Percentiles rank a stretch among this genome's conserved stretches.
These are phyloP conservation scores for Castor canadensis DNA, from an alignment of 2,113 vertebrate species.

Conservation along the genomic window DNA sequence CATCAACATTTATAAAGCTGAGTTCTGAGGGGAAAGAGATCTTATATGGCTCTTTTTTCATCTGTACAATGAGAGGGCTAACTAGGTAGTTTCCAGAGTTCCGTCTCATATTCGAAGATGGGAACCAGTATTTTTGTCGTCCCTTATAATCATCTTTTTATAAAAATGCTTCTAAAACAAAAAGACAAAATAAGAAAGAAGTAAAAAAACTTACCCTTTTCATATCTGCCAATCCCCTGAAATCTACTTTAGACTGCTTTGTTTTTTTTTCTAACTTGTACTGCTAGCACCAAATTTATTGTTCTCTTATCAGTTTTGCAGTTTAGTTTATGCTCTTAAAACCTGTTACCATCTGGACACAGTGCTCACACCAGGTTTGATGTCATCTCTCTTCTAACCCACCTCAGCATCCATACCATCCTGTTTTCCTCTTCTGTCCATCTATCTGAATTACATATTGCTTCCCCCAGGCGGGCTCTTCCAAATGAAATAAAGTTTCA, in stretches of 20 bases:
- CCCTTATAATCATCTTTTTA: background rate
- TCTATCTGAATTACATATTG: constrained; percentile 36
- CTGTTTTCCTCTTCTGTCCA: background rate
- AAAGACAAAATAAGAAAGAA: background rate
- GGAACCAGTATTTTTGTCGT: background rate
- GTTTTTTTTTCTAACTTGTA: background rate
- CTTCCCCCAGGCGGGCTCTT: constrained; percentile 43
- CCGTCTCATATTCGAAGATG: background rate
- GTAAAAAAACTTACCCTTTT: background rate
- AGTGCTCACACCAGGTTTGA: background rate
- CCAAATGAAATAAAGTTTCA: constrained; percentile 66
- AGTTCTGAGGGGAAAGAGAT: background rate
- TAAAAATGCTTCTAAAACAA: constrained; percentile 11
- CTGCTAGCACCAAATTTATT: background rate
- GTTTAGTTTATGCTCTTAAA: background rate
- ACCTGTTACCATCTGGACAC: background rate
- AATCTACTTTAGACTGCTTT: background rate
- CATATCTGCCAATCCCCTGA: background rate
- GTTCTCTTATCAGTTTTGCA: constrained; percentile 9
- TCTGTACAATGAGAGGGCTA: background rate
- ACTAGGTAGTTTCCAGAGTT: background rate
- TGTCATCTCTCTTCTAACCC: background rate
- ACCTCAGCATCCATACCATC: background rate
- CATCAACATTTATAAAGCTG: background rate
- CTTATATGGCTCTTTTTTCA: background rate